Percentiles rank a stretch among this genome's conserved stretches.
These are phyloP conservation scores for Rynchops niger DNA, from an alignment of 2,113 vertebrate genomes.

Conservation along the genomic window DNA sequence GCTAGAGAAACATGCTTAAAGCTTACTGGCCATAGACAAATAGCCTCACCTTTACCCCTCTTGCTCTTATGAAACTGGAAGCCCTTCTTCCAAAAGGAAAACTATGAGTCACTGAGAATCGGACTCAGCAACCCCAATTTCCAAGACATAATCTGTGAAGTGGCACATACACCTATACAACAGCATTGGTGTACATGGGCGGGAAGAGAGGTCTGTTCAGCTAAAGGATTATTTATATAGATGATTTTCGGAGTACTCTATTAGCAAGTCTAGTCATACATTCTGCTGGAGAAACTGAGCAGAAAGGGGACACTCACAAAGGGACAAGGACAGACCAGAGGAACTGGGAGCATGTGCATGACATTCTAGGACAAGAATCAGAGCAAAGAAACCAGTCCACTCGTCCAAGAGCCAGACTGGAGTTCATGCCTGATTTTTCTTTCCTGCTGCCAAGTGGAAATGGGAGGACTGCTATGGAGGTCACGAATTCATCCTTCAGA, in stretches of 20 bases:
- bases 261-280: background rate
- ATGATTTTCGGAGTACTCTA: background rate
- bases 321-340: background rate
- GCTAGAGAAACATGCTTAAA: background rate
- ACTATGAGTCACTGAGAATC: background rate
- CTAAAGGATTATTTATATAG: background rate
- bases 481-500: background rate
- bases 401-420: background rate
- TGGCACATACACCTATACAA: background rate
- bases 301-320: background rate
- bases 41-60: background rate
- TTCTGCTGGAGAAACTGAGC: background rate
- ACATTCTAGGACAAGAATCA: slow-evolving; percentile 40
- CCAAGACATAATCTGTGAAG: background rate
- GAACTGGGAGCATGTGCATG: rapidly evolving
- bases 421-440: background rate
- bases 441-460: background rate
- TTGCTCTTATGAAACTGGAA: background rate
- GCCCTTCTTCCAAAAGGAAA: background rate
- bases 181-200: background rate
- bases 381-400: slow-evolving; percentile 21
- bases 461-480: background rate
- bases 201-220: background rate
- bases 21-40: background rate
- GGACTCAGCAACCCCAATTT: background rate